Base-by-base conservation (phyloP, 2,888 invertebrate genomes). In the Itoplectis maculator region DNA sequence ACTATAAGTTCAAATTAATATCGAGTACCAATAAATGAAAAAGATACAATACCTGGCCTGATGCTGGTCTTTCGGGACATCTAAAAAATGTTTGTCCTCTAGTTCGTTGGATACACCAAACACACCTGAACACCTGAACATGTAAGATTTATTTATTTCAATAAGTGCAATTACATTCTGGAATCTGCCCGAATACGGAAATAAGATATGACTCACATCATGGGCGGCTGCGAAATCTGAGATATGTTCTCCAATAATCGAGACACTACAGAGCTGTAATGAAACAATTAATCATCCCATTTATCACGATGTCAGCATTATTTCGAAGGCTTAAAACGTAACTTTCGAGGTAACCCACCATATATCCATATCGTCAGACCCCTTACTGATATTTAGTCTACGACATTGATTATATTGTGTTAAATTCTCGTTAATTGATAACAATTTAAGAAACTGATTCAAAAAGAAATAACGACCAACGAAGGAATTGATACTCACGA, bases 11-110 rank as follows among this genome's bases (percentile, higher is more conserved):
- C 15, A 54, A 54, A 54, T 54, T 54, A 20, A 54, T 54, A 54
- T 54, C 54, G 54, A 54, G 18, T 54, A 54, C 54, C 54, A 54
- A 54, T 54, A 15, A 54, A 54, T 54, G 18, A 54, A 54, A 54
- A 54, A 8, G 54, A 20, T 54, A 54, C 9, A 20, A 54, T 54
- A 54, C 54, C 54, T 54, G 2, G n/a, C 15, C 15, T 7, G 51
- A 51, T 51, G 45, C 45, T 9, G 45, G 11, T 13, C 9, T 45
- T 45, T 45, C 45, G 45, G 45, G 45, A 45, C 11, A 2, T 2
- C 45, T 5, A 45, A 45, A 13, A 45, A 45, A 45, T 2, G 2
- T 45, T 8, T 7, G 29, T n/a, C 29, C 29, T 45, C n/a, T n/a
- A n/a, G n/a, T n/a, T n/a, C 45, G n/a, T 2, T 45, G 2, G 45